These are phyloP conservation scores for Deladenus siricidicola DNA, from an alignment of 2,888 invertebrate species.

Conservation along the genomic window DNA sequence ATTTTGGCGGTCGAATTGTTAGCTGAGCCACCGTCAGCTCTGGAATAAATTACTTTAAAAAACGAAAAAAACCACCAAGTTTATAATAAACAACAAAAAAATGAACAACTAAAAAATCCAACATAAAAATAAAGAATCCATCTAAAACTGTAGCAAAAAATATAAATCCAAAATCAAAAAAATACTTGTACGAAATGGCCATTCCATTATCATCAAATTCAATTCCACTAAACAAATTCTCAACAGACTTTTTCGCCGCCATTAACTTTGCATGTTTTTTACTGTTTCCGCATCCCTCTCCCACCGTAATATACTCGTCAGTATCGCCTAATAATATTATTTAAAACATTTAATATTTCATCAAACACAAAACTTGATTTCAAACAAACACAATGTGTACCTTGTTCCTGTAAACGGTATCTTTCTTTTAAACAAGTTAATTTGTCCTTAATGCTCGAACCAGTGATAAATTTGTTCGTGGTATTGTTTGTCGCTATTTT, in stretches of 20 bases:
- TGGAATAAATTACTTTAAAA: background rate
- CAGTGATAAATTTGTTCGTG: background rate
- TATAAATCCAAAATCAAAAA: background rate
- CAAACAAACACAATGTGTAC: background rate
- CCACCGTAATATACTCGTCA: conserved; percentile 68
- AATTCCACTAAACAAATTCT: conserved; percentile 36
- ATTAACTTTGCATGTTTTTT: conserved; percentile 92
- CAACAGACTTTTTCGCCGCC: conserved; percentile 59
- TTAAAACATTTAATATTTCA: too few species aligned
- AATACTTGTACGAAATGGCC: conserved; percentile 1
- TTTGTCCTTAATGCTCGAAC: background rate
- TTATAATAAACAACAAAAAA: too few species aligned
- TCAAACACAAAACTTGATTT: too few species aligned
- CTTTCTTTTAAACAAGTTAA: background rate
- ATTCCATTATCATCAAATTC: conserved; percentile 33
- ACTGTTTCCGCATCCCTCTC: conserved; percentile 83
- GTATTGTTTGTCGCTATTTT: conserved; percentile 16
- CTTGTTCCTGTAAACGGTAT: background rate
- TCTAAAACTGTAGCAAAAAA: background rate
- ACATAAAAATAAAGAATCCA: too few species aligned
- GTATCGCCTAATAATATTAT: too few species aligned
- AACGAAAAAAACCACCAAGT: too few species aligned
- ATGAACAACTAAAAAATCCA: too few species aligned
- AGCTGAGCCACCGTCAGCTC: background rate
- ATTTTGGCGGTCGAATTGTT: too few species aligned